phyloP scores from a whole-genome alignment of 2,888 invertebrate species.

The Disparrhopalites patrizii region DNA sequence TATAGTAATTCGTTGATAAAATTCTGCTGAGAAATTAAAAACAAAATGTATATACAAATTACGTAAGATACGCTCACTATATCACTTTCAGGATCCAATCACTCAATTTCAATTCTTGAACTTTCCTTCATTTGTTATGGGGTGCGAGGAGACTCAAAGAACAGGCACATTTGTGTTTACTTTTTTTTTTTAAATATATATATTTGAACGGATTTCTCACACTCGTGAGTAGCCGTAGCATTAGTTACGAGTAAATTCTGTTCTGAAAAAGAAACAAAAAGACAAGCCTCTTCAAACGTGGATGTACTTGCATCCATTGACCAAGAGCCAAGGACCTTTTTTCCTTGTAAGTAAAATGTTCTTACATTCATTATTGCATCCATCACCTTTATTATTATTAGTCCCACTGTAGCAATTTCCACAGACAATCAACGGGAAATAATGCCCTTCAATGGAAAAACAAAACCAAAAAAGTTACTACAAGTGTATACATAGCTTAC shows the following conservation, averaged over 20 bases:
- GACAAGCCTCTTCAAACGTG: not conserved
- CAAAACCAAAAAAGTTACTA: not conserved
- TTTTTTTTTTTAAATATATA: too few species aligned
- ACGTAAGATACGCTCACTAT: not conserved
- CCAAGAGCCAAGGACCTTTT: not conserved
- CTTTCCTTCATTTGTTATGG: too few species aligned
- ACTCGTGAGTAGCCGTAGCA: too few species aligned
- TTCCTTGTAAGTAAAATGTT: not conserved
- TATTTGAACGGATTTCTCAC: too few species aligned
- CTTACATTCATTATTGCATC: too few species aligned
- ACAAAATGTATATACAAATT: not conserved
- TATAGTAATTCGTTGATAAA: not conserved
- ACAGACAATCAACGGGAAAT: not conserved
- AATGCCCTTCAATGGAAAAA: slow-evolving; percentile 3
- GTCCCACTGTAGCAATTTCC: too few species aligned
- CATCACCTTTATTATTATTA: too few species aligned
- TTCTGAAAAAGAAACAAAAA: not conserved
- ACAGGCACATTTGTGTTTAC: too few species aligned
- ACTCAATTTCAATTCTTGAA: too few species aligned
- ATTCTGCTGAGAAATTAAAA: not conserved
- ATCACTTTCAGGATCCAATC: too few species aligned
- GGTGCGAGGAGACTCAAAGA: too few species aligned
- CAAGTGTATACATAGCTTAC: not conserved
- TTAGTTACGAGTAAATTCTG: not conserved
- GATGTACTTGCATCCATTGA: too few species aligned